phyloP scores from a whole-genome alignment of 2,113 vertebrate genomes.

The Mobula hypostoma region DNA sequence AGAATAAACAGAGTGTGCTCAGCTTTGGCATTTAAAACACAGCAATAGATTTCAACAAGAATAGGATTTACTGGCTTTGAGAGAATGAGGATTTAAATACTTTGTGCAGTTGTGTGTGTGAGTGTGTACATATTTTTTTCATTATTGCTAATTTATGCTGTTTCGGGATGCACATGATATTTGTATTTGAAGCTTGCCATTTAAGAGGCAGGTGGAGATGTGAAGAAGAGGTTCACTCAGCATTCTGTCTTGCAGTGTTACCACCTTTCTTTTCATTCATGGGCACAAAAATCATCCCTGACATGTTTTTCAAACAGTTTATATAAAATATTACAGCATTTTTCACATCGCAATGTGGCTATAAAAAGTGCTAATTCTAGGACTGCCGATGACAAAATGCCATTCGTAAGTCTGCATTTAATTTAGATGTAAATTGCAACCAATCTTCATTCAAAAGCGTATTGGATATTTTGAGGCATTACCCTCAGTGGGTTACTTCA shows the following conservation, averaged over 20 bases:
- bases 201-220: not conserved
- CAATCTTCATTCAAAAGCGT: not conserved
- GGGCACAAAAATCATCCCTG: not conserved
- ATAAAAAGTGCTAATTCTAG: not conserved
- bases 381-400: slow-evolving; percentile 14
- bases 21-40: slow-evolving; percentile 16
- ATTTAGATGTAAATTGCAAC: slow-evolving; percentile 26
- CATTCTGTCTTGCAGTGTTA: not conserved
- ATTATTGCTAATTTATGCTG: slow-evolving; percentile 32
- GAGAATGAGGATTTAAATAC: not conserved
- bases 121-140: slow-evolving; percentile 21
- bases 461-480: slow-evolving; percentile 34
- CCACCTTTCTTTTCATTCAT: slow-evolving; percentile 22
- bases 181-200: not conserved
- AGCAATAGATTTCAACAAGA: too few relatives aligned
- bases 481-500: slow-evolving; percentile 23
- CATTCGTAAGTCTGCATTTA: not conserved
- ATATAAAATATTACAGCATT: slow-evolving; percentile 12
- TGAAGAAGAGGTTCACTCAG: not conserved
- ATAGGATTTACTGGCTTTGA: not conserved
- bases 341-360: not conserved
- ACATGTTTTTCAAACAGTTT: slow-evolving; percentile 26
- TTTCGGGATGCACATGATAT: slow-evolving; percentile 11
- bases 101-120: not conserved
- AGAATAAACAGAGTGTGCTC: not conserved